phyloP scores from a whole-genome alignment of 2,113 vertebrate species.

The Cyprichromis sp. region DNA sequence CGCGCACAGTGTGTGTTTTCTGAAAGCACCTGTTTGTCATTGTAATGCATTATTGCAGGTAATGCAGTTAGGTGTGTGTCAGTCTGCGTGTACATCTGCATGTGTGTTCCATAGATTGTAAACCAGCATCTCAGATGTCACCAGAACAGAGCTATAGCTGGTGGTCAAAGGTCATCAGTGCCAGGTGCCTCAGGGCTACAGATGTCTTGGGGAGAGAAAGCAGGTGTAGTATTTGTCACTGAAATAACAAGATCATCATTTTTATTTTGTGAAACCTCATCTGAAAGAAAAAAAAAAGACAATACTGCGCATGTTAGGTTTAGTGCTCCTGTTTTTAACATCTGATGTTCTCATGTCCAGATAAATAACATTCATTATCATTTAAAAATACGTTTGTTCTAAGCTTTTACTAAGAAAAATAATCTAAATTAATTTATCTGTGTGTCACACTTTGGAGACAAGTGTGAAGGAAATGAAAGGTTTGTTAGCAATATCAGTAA shows the following conservation, averaged over 20 bases:
- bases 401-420: background rate
- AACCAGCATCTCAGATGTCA: conserved; percentile 30
- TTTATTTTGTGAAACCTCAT: background rate
- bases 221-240: conserved; percentile 22
- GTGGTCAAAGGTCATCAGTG: conserved; percentile 53
- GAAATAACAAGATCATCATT: background rate
- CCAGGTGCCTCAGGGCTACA: conserved; percentile 55
- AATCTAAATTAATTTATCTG: background rate
- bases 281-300: background rate
- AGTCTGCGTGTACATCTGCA: background rate
- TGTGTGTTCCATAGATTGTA: background rate
- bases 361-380: background rate
- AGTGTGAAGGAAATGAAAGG: background rate
- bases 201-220: conserved; percentile 6
- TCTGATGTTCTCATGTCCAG: background rate
- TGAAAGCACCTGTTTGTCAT: conserved; percentile 33
- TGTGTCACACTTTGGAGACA: background rate
- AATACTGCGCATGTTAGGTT: background rate
- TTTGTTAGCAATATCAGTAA: background rate
- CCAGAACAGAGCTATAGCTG: conserved; percentile 42
- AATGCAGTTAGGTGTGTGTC: conserved; percentile 42
- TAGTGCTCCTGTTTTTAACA: background rate
- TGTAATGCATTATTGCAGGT: conserved; percentile 41
- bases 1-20: background rate
- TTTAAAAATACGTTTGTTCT: background rate